Evolutionary conservation across 2,797 vertebrate species (phyloP), one percentile per base, ranked within the genome.

Genomic region (Phalloptychus januarius): DNA sequence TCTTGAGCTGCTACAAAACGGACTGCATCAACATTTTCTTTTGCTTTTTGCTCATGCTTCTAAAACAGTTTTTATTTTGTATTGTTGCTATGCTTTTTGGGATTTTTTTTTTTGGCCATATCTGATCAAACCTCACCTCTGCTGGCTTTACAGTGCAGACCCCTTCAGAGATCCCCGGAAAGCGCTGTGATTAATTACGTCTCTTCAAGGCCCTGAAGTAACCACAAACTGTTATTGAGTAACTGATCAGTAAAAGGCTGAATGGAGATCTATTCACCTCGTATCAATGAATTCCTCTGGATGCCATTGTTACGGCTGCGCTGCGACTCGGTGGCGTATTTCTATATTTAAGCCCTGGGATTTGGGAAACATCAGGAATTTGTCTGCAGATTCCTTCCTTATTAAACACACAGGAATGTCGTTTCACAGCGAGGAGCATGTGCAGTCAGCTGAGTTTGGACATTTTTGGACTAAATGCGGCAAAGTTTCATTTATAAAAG

Each of bases 401-500:
- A 89, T 91, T 90, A 89, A 90, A 88, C 88, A 72, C 82, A 52
- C 69, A 77, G 87, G 85, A 90, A 86, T 88, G 79, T 75, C 18
- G 65, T n/a, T 52, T 50, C n/a, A 72, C 18, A n/a, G 11, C 31
- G 20, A 74, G 44, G 1, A 0, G 63, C 46, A 18, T 25, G 0
- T 2, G n/a, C 46, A 31, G 5, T 31, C 16, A 28, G 6, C 28
- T 31, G 8, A 36, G 18, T 38, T 69, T 69, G 38, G 5, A 40
- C 8, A 25, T 40, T 50, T 67, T 25, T 40, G 36, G 23, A 42
- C 11, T 69, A 42, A 42, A 69, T 7, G 36, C 10, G 2, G 8
- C 10, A 13, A 13, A 3, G 11, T 13, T 48, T 48, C 16, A n/a
- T 25, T 56, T 56, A 25, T n/a, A 56, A 56, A 56, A 56, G 52